Evolutionary conservation across 2,888 invertebrate species (phyloP), one percentile per base, ranked within the genome.

Genomic region (Coelopa pilipes): DNA sequence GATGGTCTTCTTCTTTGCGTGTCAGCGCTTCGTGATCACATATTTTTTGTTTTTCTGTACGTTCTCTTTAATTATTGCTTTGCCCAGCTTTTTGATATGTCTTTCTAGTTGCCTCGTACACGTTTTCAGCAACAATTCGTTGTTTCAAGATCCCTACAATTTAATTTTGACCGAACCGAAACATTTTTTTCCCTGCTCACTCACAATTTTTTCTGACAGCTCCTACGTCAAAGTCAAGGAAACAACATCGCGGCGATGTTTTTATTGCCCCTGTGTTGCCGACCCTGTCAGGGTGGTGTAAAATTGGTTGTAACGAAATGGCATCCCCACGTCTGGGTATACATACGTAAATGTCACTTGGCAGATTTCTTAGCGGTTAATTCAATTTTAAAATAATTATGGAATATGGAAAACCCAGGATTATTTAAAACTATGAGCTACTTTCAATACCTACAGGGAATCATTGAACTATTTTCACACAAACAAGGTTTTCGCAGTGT

Each of bases 1-100:
- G 73, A 76, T 74, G 73, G 63, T 70, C 53, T 70, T 66, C 65
- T 46, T 69, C 69, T 60, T 50, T 50, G 47, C 34, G 66, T 47
- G 47, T 49, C 13, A 63, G 12, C 21, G 9, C 1, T 60, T 72
- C 69, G 65, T 24, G 62, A 17, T 70, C 70, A 70, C 70, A 70
- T 70, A 62, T 47, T 63, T 70, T n/a, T 49, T 24, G 34, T 53
- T 21, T 10, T 34, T 5, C 17, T 55, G 45, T 59, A 3, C 45
- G 12, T 1, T 19, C 11, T 9, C 21, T 17, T 11, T 49, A 45
- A 34, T 63, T 62, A 24, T 50, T 62, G 24, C n/a, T 49, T 55
- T 50, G 24, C 7, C 62, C 9, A 13, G 34, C 21, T 45, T 34
- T 49, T 13, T 70, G 70, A 70, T 70, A 62, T 70, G 69, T 59